A percentile compares a stretch with the other conserved stretches of the same genome.
Evolutionary conservation across 2,113 vertebrate genomes (phyloP).

Genomic region (Genyomyrus donnyi): DNA sequence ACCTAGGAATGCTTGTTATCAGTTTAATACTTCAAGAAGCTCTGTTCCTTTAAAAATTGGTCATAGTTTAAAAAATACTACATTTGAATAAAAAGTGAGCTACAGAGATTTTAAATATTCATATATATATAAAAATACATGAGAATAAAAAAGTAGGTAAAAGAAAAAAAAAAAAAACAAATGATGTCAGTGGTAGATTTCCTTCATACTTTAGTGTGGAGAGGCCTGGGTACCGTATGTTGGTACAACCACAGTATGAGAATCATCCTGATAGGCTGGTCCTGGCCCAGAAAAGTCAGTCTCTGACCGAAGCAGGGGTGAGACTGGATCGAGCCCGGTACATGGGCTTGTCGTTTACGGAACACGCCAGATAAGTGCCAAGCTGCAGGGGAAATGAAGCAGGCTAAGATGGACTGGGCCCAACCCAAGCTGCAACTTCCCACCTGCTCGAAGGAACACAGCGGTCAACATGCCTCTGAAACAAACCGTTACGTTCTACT

Average conservation of each 20-base stretch:
- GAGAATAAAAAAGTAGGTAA: slow-evolving; percentile 23
- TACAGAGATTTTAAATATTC: slow-evolving; percentile 28
- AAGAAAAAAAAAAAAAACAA: slow-evolving; percentile 4
- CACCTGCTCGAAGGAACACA: slow-evolving; percentile 34
- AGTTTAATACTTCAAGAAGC: not conserved
- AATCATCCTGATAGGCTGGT: slow-evolving; percentile 39
- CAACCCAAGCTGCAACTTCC: slow-evolving; percentile 32
- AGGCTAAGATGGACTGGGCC: slow-evolving; percentile 38
- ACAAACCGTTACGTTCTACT: slow-evolving; percentile 23
- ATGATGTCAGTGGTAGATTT: slow-evolving; percentile 22
- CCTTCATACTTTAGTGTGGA: slow-evolving; percentile 37
- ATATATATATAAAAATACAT: slow-evolving; percentile 28
- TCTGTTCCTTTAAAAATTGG: slow-evolving; percentile 21
- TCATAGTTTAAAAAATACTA: slow-evolving; percentile 25
- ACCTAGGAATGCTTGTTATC: slow-evolving; percentile 12
- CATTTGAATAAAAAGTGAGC: slow-evolving; percentile 25
- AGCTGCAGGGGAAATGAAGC: slow-evolving; percentile 12
- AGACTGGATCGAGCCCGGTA: slow-evolving; percentile 34
- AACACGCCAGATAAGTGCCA: not conserved
- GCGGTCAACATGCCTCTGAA: slow-evolving; percentile 51
- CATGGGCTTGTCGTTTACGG: slow-evolving; percentile 27
- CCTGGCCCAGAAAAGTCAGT: slow-evolving; percentile 45
- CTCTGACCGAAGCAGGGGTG: slow-evolving; percentile 6
- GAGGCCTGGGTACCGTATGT: slow-evolving; percentile 45
- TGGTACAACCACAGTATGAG: slow-evolving; percentile 34